Evolutionary conservation across 2,113 vertebrate species (phyloP).

Genomic region (Sceloporus undulatus): DNA sequence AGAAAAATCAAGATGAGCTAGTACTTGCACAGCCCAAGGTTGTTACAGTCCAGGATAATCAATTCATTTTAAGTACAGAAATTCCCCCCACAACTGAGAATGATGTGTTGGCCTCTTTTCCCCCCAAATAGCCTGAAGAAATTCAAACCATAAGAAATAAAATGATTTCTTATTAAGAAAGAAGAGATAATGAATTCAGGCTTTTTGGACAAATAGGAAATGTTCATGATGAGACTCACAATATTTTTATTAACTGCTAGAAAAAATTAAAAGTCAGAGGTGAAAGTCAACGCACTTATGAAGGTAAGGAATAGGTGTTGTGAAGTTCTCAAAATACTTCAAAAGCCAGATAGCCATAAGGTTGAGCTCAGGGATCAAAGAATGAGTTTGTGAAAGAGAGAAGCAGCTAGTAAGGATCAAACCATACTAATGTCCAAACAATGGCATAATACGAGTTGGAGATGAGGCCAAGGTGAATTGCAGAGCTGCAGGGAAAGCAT

Average conservation of each 20-base stretch:
- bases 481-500: background rate
- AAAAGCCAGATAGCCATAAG: slow-evolving; percentile 15
- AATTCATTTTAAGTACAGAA: slow-evolving; percentile 23
- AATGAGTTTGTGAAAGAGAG: slow-evolving; percentile 15
- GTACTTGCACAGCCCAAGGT: background rate
- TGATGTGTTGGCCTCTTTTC: background rate
- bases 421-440: background rate
- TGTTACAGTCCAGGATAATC: background rate
- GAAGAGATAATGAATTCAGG: slow-evolving; percentile 11
- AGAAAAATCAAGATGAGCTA: background rate
- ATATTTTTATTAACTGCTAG: slow-evolving; percentile 17
- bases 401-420: background rate
- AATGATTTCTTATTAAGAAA: slow-evolving; percentile 16
- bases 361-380: background rate
- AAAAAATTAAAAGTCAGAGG: background rate
- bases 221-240: slow-evolving; percentile 30
- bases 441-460: background rate
- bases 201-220: slow-evolving; percentile 18
- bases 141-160: slow-evolving; percentile 7
- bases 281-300: slow-evolving; percentile 28
- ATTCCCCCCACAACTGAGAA: slow-evolving; percentile 5
- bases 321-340: slow-evolving; percentile 24
- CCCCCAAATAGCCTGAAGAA: background rate
- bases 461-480: background rate
- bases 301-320: slow-evolving; percentile 30